phyloP scores from a whole-genome alignment of 1,140 invertebrate genomes.

The Probaryconus sp. region DNA sequence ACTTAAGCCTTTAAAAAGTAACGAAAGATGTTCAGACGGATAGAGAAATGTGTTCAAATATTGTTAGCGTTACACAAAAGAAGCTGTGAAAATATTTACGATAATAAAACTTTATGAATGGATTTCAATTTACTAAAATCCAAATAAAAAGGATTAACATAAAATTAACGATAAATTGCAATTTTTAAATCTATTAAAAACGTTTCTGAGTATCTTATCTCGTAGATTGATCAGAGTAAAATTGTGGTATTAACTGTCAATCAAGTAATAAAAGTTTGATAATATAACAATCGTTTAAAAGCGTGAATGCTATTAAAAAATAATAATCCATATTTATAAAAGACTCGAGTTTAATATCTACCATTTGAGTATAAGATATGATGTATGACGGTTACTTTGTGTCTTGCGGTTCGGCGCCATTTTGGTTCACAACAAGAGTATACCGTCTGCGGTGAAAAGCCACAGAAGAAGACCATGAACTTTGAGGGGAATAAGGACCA shows the following conservation, averaged over 20 bases:
- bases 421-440: constrained; percentile 55
- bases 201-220: no score
- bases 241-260: constrained; percentile 24
- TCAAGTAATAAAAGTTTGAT: constrained; percentile 37
- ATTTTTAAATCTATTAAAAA: no score
- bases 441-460: constrained; percentile 52
- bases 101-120: no score
- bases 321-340: constrained; percentile 45
- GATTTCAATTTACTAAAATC: no score
- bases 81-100: no score
- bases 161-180: no score
- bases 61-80: no score
- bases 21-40: no score
- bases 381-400: constrained; percentile 50
- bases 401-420: constrained; percentile 58
- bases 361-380: constrained; percentile 41
- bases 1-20: no score
- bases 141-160: no score
- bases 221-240: constrained; percentile 2
- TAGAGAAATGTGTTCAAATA: no score
- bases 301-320: constrained; percentile 18
- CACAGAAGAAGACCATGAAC: constrained; percentile 50
- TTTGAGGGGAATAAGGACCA: constrained; percentile 37
- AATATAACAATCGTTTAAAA: constrained; percentile 16
- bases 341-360: constrained; percentile 43